Percentiles rank a stretch among this genome's conserved stretches.
phyloP scores from a whole-genome alignment of 2,113 vertebrate species.

The Fregata magnificens region DNA sequence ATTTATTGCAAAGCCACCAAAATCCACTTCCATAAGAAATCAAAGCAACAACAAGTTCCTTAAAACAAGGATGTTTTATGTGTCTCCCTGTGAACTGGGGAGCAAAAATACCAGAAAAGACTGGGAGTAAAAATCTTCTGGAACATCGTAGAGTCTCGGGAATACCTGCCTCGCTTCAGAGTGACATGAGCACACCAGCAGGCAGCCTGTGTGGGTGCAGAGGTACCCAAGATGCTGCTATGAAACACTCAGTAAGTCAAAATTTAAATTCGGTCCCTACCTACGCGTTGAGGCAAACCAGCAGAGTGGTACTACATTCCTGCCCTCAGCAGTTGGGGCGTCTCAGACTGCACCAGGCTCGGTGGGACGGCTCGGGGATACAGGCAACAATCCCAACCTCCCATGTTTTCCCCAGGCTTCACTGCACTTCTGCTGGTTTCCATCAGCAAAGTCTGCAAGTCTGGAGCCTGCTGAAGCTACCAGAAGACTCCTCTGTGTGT shows the following conservation, averaged over 20 bases:
- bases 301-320: background rate
- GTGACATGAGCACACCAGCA: accelerated
- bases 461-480: background rate
- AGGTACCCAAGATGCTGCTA: background rate
- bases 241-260: background rate
- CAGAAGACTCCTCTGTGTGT: background rate
- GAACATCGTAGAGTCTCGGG: accelerated
- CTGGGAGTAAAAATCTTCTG: background rate
- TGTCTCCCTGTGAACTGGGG: background rate
- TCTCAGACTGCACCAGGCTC: background rate
- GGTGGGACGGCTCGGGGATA: accelerated
- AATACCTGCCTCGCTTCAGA: background rate
- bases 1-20: background rate
- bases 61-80: background rate
- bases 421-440: background rate
- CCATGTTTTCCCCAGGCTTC: background rate
- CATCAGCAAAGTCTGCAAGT: background rate
- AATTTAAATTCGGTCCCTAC: background rate
- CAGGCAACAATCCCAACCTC: background rate
- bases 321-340: background rate
- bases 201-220: background rate
- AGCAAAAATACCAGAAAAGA: background rate
- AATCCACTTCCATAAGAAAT: background rate
- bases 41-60: background rate
- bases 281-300: accelerated